Evolutionary conservation across 2,113 vertebrate genomes (phyloP), one percentile per base, ranked within the genome.

Genomic region (Meles meles): DNA sequence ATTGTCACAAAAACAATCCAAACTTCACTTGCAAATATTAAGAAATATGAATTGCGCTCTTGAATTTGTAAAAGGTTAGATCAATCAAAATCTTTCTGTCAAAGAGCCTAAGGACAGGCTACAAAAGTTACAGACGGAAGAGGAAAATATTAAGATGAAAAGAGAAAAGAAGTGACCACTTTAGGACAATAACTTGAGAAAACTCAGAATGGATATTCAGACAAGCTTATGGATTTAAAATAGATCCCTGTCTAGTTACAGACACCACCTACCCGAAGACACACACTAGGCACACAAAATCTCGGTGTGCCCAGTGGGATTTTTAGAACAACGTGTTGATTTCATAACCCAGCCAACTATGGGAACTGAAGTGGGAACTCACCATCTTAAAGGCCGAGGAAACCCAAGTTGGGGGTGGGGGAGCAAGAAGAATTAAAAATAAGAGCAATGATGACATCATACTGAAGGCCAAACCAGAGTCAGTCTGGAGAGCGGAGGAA

Each of bases 391-490:
- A 93, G 47, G 65, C 79, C 59, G 83, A 80, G 37, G 12, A 18
- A 34, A 3, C 63, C 34, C 87, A 86, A 65, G n/a, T 69, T 37
- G 18, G 44, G n/a, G 29, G 23, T n/a, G 42, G 47, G 72, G 6
- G 61, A 44, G 44, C 29, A 21, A 42, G 25, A 47, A 67, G n/a
- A 52, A 47, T 91, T 82, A 47, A 72, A 96, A 92, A 83, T 29
- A 84, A 71, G 55, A 96, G 37, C 29, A 86, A 57, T 92, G 76
- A 61, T 71, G 96, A 93, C 94, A 94, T 67, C 76, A 31, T 89
- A 61, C 81, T 61, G 34, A 85, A 83, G 59, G 27, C 77, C 90
- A 93, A 88, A 77, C 88, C 80, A 49, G 69, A 88, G 29, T 29
- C 47, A 9, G 21, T 18, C 63, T 39, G 71, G 59, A 71, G 85